Conservation (phyloP, 2,888 invertebrate genomes). For the Synergus itoensis region DNA sequence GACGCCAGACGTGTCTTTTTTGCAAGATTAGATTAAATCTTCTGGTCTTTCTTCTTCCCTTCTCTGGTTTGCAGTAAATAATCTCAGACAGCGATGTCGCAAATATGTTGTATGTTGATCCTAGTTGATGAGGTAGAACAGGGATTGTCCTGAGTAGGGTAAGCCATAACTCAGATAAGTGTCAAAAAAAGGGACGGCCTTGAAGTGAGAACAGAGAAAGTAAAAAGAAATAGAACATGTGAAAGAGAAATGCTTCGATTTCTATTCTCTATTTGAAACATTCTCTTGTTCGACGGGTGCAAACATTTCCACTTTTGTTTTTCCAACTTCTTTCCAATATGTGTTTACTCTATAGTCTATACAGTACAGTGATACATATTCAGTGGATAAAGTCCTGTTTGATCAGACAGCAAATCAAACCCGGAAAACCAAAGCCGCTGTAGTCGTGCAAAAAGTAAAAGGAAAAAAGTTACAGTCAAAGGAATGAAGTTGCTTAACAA, state of each 20-base stretch:
- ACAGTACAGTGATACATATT: not conserved
- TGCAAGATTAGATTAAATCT: constrained; percentile 19
- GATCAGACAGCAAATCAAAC: not conserved
- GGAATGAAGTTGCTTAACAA: not conserved
- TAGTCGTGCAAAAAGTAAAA: not conserved
- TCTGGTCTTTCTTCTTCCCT: constrained; percentile 12
- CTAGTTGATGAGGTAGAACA: constrained; percentile 44
- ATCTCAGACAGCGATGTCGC: constrained; percentile 33
- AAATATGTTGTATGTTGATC: constrained; percentile 42
- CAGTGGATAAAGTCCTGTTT: not conserved
- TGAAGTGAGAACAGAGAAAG: constrained; percentile 35
- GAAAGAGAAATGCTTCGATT: constrained; percentile 44
- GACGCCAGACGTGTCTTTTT: constrained; percentile 5
- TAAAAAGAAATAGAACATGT: constrained; percentile 36
- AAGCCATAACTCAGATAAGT: constrained; percentile 63
- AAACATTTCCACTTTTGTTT: constrained; percentile 10
- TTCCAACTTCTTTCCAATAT: not conserved
- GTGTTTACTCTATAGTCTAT: no score
- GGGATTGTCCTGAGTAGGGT: constrained; percentile 56
- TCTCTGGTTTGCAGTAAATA: constrained; percentile 9
- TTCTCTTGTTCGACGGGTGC: not conserved
- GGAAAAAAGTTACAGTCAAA: not conserved
- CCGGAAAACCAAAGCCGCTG: not conserved
- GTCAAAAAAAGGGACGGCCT: constrained; percentile 55
- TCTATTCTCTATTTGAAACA: constrained; percentile 21